Conservation (phyloP, 1,140 invertebrate species). For the Drosophila sturtevanti region DNA sequence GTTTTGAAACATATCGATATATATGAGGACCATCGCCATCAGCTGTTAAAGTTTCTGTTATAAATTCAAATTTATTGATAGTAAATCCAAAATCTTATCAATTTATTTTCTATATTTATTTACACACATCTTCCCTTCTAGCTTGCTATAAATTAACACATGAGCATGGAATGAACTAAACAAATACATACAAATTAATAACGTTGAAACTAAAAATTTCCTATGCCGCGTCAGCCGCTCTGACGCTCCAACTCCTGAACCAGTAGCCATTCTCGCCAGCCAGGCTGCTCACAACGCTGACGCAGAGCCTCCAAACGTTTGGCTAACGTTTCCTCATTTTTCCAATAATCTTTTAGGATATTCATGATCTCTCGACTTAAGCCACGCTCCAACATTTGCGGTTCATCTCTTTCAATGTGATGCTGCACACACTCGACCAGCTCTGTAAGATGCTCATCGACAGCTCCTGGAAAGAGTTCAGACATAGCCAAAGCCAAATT, state of each 20-base stretch:
- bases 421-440: conserved; percentile 85
- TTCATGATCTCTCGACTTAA: conserved; percentile 45
- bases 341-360: conserved; percentile 31
- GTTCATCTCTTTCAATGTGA: conserved; percentile 83
- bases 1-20: too few species aligned
- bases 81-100: conserved; percentile 6
- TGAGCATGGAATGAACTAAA: conserved; percentile 5
- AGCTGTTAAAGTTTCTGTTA: neutral
- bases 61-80: conserved; percentile 10
- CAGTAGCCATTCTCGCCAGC: conserved; percentile 60
- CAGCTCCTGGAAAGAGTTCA: conserved; percentile 87
- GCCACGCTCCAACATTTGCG: conserved; percentile 55
- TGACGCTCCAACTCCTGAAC: conserved; percentile 35
- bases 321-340: neutral
- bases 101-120: conserved; percentile 3
- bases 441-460: conserved; percentile 90
- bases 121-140: neutral
- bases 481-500: conserved; percentile 92
- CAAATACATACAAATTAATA: conserved; percentile 15
- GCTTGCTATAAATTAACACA: neutral
- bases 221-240: neutral
- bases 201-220: neutral
- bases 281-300: conserved; percentile 36
- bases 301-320: conserved; percentile 45
- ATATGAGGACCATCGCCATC: too few species aligned